Conservation (phyloP, 30 jellyfish, hydroid and myxozoan genomes). For the Aurelia aurita region DNA sequence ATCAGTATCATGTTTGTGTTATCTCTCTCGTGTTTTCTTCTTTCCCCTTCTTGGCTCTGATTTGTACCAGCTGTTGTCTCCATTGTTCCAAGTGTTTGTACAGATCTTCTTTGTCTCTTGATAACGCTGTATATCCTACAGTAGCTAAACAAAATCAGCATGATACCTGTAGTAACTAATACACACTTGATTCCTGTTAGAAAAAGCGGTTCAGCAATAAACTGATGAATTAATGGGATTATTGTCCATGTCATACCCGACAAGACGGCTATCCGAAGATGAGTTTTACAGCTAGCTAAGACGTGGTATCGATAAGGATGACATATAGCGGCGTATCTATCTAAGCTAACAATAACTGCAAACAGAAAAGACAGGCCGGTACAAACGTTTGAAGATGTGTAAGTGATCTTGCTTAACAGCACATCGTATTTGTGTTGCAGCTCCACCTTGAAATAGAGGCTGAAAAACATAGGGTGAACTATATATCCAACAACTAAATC, state of each 20-base stretch:
- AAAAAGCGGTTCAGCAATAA: neutral
- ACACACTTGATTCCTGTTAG: neutral
- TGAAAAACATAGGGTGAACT: neutral
- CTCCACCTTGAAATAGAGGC: neutral
- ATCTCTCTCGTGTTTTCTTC: neutral
- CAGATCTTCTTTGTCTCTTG: neutral
- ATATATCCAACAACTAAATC: neutral
- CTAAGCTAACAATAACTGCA: neutral
- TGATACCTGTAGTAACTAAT: neutral
- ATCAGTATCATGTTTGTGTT: neutral
- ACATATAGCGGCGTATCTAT: constrained; percentile 10
- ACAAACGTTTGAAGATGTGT: neutral
- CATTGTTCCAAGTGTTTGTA: neutral
- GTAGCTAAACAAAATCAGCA: neutral
- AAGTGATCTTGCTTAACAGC: neutral
- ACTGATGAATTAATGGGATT: neutral
- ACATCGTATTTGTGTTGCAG: neutral
- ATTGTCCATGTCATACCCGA: neutral
- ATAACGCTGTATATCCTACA: neutral
- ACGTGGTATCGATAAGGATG: constrained; percentile 5
- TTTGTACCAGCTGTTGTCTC: neutral
- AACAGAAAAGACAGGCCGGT: neutral
- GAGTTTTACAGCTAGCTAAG: neutral
- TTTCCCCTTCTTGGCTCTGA: neutral
- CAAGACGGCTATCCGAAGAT: neutral